Conservation (phyloP, 2,888 invertebrate genomes). For the Ischnus inquisitorius region DNA sequence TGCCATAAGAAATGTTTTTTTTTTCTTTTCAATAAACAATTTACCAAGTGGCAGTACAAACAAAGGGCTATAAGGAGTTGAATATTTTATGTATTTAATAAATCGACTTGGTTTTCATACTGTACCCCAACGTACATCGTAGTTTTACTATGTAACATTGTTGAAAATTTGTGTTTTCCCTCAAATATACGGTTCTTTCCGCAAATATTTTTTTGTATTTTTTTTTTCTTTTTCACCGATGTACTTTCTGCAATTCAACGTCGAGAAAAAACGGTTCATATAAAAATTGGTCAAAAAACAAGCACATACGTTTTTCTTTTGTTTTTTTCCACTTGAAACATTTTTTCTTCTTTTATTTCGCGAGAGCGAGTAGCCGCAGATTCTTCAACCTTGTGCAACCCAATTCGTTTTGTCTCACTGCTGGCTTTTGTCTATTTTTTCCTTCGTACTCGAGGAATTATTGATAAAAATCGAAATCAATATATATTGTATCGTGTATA, state of each 20-base stretch:
- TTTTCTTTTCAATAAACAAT: constrained; percentile 1
- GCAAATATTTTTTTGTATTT: constrained; percentile 33
- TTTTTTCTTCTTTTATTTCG: constrained; percentile 38
- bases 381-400: constrained; percentile 68
- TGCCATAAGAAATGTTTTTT: constrained; percentile 3
- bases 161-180: constrained; percentile 24
- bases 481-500: constrained; percentile 71
- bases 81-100: constrained; percentile 64
- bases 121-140: constrained; percentile 27
- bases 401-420: constrained; percentile 49
- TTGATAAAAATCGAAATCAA: constrained; percentile 71
- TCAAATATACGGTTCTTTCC: constrained; percentile 3
- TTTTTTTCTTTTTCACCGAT: constrained; percentile 17
- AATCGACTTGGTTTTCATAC: constrained; percentile 61
- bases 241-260: constrained; percentile 13
- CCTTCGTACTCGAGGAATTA: constrained; percentile 62
- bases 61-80: constrained; percentile 44
- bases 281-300: constrained; percentile 38
- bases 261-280: constrained; percentile 13
- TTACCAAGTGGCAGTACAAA: constrained; percentile 37
- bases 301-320: constrained; percentile 18
- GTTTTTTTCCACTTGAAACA: constrained; percentile 46
- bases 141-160: constrained; percentile 20
- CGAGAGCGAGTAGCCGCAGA: constrained; percentile 34
- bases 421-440: constrained; percentile 64